phyloP scores from a whole-genome alignment of 2,797 vertebrate species.

The Chrysocyon brachyurus region DNA sequence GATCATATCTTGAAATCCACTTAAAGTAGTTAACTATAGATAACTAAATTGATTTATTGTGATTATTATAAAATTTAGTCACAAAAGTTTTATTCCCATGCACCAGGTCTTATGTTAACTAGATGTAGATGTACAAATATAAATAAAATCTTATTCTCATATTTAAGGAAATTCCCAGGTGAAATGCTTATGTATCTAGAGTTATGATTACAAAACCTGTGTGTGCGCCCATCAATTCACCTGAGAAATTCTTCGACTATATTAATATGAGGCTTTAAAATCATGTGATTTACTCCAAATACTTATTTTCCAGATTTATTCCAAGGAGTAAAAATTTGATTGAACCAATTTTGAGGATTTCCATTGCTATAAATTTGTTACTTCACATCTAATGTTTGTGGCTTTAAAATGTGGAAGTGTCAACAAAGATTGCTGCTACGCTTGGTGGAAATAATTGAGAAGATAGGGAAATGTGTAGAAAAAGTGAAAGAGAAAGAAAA shows the following conservation, averaged over 20 bases:
- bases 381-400: not conserved
- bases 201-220: not conserved
- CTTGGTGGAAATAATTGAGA: not conserved
- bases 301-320: constrained; percentile 5
- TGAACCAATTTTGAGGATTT: constrained; percentile 36
- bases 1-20: not conserved
- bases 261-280: not conserved
- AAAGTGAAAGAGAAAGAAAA: not conserved
- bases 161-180: not conserved
- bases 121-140: not conserved
- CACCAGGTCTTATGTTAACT: not conserved
- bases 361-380: not conserved
- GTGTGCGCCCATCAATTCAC: not conserved
- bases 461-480: not conserved
- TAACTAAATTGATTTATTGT: not conserved
- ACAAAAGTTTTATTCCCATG: not conserved
- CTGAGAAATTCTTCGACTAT: not conserved
- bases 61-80: not conserved
- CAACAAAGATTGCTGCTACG: not conserved
- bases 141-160: not conserved
- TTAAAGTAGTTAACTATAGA: not conserved
- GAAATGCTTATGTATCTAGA: not conserved
- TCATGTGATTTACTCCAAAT: constrained; percentile 3
- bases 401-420: not conserved
- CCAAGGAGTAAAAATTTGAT: constrained; percentile 14